A percentile compares a stretch with the other conserved stretches of the same genome.
phyloP scores from a whole-genome alignment of 2,888 invertebrate species.

The Ypsolopha sequella region DNA sequence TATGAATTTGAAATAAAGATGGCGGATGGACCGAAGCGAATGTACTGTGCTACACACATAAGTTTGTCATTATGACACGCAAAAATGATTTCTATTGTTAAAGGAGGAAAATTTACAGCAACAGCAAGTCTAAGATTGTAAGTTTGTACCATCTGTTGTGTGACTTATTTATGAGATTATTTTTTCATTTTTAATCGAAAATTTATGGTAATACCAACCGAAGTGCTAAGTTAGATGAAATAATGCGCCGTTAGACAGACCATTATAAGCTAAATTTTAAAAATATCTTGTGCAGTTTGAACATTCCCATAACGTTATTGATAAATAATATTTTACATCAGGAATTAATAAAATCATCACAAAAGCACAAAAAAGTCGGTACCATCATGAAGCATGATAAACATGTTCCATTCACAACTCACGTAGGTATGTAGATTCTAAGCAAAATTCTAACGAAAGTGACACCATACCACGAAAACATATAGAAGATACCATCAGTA shows the following conservation, averaged over 20 bases:
- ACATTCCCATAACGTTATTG: too few species aligned
- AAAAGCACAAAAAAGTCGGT: too few species aligned
- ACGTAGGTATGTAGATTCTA: background rate
- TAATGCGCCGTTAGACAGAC: background rate
- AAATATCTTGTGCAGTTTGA: too few species aligned
- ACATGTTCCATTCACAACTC: too few species aligned
- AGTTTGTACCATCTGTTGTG: slow-evolving; percentile 40
- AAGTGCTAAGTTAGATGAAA: background rate
- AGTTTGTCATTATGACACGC: too few species aligned
- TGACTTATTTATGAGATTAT: slow-evolving; percentile 62
- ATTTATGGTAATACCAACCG: slow-evolving; percentile 40
- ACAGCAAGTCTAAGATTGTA: too few species aligned
- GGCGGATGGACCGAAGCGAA: slow-evolving; percentile 28
- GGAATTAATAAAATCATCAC: too few species aligned
- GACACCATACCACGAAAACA: background rate
- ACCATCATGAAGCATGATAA: too few species aligned
- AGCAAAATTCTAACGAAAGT: background rate
- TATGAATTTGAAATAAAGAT: slow-evolving; percentile 46
- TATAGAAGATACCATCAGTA: background rate
- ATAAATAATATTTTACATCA: too few species aligned
- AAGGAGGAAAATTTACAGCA: too few species aligned
- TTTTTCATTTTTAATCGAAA: slow-evolving; percentile 50
- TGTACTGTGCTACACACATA: slow-evolving; percentile 12
- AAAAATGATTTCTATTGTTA: too few species aligned
- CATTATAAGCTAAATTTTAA: too few species aligned